phyloP scores from a whole-genome alignment of 2,797 vertebrate genomes.

The Danionella dracula region DNA sequence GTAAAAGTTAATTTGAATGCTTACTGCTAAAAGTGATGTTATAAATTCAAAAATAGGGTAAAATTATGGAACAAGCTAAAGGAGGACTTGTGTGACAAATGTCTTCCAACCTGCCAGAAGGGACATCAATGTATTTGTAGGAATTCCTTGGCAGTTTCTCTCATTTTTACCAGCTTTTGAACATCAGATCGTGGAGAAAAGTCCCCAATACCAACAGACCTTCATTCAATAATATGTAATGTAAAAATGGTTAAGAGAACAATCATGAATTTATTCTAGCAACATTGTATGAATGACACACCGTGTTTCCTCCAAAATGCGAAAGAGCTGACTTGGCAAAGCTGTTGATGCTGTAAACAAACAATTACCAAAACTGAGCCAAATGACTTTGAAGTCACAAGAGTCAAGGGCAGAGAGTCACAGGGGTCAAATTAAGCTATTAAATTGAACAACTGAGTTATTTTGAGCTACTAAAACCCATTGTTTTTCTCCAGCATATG shows the following conservation, averaged over 20 bases:
- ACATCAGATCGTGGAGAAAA: too few species aligned
- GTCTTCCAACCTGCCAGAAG: too few species aligned
- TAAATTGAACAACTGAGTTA: constrained; percentile 24
- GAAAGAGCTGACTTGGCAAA: constrained; percentile 39
- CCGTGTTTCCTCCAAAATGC: constrained; percentile 41
- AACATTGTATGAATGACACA: neutral
- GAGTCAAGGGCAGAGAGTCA: constrained; percentile 22
- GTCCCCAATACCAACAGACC: too few species aligned
- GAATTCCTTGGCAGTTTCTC: too few species aligned
- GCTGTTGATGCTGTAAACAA: constrained; percentile 6
- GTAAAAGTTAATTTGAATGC: too few species aligned
- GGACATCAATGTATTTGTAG: too few species aligned
- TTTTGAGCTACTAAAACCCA: constrained; percentile 32
- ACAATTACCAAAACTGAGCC: constrained; percentile 12
- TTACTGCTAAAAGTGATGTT: too few species aligned
- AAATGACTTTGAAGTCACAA: neutral
- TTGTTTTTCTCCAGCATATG: constrained; percentile 33
- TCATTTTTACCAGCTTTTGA: too few species aligned
- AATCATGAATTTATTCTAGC: neutral
- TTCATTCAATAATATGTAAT: too few species aligned
- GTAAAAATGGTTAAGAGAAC: neutral
- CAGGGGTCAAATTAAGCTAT: neutral
- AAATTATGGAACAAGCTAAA: too few species aligned
- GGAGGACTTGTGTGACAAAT: too few species aligned
- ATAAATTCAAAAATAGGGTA: too few species aligned